Evolutionary conservation across 37 sponge, comb jelly and placozoan species (phyloP), one percentile per base, ranked within the genome.

Genomic region (Oscarella lobularis): DNA sequence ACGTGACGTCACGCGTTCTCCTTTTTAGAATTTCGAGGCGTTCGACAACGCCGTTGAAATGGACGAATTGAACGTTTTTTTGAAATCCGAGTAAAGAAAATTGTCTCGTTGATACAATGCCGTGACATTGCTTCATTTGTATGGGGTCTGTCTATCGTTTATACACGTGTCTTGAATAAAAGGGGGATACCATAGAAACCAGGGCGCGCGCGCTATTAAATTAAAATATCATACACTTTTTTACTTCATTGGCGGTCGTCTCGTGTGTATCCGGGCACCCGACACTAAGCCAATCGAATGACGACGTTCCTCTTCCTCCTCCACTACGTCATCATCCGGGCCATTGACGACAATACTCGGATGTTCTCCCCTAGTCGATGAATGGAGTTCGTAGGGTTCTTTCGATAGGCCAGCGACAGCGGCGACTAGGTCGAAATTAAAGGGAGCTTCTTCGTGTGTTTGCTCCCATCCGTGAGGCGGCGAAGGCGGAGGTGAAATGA

Each of bases 11-110:
- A 1, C 71, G 30, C 71, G 9, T 4, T 31, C n/a, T 70, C 3
- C 3, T 3, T 48, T 74, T 31, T 73, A 89, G 90, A 67, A 85
- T 78, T 88, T 78, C 74, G 73, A 87, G 1, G 81, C 78, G 0
- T 92, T 92, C 79, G 92, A 92, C 3, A 84, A 88, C 32, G 92
- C 92, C 0, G n/a, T 87, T n/a, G 92, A 92, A 67, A 33, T n/a
- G 35, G 92, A 88, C 37, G 33, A 33, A 37, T 81, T 92, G 71
- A 73, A 85, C 41, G 73, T 83, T 79, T 92, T 92, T 54, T 71
- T 92, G 78, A 92, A 92, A 48, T 48, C 9, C 60, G n/a, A n/a
- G n/a, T n/a, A n/a, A n/a, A n/a, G n/a, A n/a, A n/a, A n/a, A n/a
- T n/a, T n/a, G n/a, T n/a, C n/a, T n/a, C n/a, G n/a, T n/a, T n/a